phyloP scores from a whole-genome alignment of 2,113 vertebrate species.

The Cebidichthys violaceus region DNA sequence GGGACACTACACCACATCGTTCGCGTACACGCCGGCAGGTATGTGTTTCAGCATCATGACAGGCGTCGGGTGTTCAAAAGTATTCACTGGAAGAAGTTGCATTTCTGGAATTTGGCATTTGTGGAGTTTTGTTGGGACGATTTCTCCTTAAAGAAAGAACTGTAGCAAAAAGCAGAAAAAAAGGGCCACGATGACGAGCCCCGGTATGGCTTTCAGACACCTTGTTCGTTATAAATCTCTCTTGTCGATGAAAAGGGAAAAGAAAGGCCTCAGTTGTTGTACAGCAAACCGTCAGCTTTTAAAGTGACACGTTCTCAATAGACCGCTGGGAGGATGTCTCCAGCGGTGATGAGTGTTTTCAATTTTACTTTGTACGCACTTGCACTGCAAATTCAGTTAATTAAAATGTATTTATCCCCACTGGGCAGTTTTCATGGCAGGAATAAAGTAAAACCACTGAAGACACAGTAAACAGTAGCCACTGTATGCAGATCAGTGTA shows the following conservation, averaged over 20 bases:
- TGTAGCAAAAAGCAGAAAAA: conserved; percentile 10
- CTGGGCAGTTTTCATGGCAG: conserved; percentile 17
- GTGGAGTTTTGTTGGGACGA: neutral
- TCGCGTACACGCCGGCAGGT: conserved; percentile 93
- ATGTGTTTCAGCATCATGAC: conserved; percentile 39
- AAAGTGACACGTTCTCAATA: conserved; percentile 45
- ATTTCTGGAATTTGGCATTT: conserved; percentile 3
- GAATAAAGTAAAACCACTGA: conserved; percentile 6
- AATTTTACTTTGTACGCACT: conserved; percentile 51
- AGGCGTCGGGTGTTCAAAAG: neutral
- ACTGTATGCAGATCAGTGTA: conserved; percentile 43
- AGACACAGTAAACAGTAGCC: conserved; percentile 33
- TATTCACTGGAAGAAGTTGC: neutral
- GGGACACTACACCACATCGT: conserved; percentile 95
- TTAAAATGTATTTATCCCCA: conserved; percentile 67
- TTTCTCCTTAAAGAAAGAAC: neutral
- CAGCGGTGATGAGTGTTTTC: conserved; percentile 56
- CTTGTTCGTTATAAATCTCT: conserved; percentile 4
- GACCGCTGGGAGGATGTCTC: conserved; percentile 23
- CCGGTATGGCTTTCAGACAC: neutral
- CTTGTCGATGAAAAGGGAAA: neutral
- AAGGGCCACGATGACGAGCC: neutral
- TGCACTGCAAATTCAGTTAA: conserved; percentile 45
- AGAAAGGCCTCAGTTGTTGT: neutral
- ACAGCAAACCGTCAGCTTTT: conserved; percentile 22